Conservation (phyloP, 2,888 invertebrate genomes). For the Mesorhabditis spiculigera region DNA sequence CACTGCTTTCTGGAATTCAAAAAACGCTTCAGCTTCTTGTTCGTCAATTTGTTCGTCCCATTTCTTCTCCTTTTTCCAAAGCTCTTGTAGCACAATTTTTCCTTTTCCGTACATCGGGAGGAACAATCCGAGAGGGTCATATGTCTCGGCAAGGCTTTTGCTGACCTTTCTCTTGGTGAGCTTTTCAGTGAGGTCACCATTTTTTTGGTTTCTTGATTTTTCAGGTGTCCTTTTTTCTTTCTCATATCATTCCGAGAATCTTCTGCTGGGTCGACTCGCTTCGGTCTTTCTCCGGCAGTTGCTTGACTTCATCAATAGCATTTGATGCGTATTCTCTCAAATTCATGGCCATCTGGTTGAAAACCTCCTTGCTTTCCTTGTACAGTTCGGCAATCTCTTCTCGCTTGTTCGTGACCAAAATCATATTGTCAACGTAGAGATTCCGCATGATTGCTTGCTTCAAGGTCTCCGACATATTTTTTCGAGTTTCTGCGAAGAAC, state of each 20-base stretch:
- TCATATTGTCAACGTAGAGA: not conserved
- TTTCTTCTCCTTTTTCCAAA: conserved; percentile 31
- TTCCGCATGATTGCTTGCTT: not conserved
- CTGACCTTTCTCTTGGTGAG: conserved; percentile 25
- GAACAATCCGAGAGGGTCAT: conserved; percentile 33
- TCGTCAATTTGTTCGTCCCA: conserved; percentile 43
- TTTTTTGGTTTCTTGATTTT: not conserved
- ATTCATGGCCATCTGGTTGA: not conserved
- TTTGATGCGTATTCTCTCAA: not conserved
- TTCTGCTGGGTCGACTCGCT: not conserved
- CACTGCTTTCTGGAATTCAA: conserved; percentile 5
- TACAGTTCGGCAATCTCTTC: not conserved
- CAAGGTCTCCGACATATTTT: not conserved
- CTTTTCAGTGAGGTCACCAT: not conserved
- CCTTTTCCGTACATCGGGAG: conserved; percentile 18
- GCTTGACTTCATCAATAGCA: not conserved
- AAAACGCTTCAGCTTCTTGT: not conserved
- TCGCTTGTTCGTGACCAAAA: not conserved
- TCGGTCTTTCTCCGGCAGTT: conserved; percentile 9
- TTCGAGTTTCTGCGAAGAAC: not conserved
- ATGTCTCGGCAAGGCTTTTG: conserved; percentile 24
- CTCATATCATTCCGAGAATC: conserved; percentile 11
- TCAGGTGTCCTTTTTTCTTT: conserved; percentile 7
- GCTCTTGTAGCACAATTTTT: conserved; percentile 41
- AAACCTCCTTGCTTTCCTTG: not conserved